Evolutionary conservation across 2,888 invertebrate genomes (phyloP), one percentile per base, ranked within the genome.

Genomic region (Diplazon laetatorius): DNA sequence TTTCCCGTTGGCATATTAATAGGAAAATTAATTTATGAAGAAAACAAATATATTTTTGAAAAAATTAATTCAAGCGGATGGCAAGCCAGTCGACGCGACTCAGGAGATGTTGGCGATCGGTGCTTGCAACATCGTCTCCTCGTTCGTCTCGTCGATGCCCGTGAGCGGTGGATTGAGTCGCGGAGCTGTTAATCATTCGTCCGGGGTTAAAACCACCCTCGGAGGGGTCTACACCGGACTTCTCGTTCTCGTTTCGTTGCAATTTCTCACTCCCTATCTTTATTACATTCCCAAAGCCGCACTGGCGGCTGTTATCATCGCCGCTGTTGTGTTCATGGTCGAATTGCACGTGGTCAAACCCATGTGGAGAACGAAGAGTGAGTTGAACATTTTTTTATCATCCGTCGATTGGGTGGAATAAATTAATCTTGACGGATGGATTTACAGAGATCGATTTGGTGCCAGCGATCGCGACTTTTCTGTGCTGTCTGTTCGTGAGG

Each of bases 31-130:
- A 42, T 42, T n/a, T 30, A 30, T 6, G 30, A 30, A 46, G 14
- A 30, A 42, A 42, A 42, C 3, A 42, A 42, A 42, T 42, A 2
- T n/a, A 42, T 42, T 66, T 14, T 22, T 22, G 14, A 16, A 50
- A 50, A 14, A 16, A 2, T 50, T 22, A 50, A 20, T 52, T 55
- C 55, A 2, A 93, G 93, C 93, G 68, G 93, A 93, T 68, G 93
- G 93, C 1, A 93, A 92, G 82, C 91, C 92, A 5, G 93, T 95
- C 59, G 94, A 95, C 86, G 94, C 95, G 0, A 95, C 94, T 9
- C 95, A 95, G 87, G 95, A 95, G 88, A 93, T 95, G 92, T 86
- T 95, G 69, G 94, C 95, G 0, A 89, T 95, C 57, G 94, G 94
- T 0, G 84, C 93, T 1, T 93, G 94, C 83, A 95, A 95, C 88